Evolutionary conservation across 2,888 invertebrate genomes (phyloP), one percentile per base, ranked within the genome.

Genomic region (Neria commutata): DNA sequence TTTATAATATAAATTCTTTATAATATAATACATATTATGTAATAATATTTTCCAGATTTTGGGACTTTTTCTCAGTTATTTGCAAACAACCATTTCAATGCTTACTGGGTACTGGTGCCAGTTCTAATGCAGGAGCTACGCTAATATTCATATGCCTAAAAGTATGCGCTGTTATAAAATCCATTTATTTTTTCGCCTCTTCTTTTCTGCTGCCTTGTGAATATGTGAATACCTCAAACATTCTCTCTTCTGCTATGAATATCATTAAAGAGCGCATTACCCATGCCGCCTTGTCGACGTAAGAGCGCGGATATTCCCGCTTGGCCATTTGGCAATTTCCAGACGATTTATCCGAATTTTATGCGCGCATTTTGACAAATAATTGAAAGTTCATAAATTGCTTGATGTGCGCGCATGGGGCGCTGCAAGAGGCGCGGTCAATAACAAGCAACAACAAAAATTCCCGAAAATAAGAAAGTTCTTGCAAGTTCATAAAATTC

Each of bases 331-430:
- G 21, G 19, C 4, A 19, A 37, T 42, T 42, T 42, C 42, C 42
- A 42, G 42, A 42, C 42, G 42, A 42, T 42, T 42, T 42, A 14
- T 42, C 42, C 5, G 5, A 42, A 42, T 19, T 42, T 42, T 42
- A 42, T 42, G 42, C 21, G 37, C 37, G 33, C 33, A 54, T 54
- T 54, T 47, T 54, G 54, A 54, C 54, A 54, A 54, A 54, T 54
- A 54, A 47, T 54, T 54, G 54, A 54, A 54, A 54, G 54, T 47
- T 54, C 47, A 54, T 54, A 54, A 69, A 64, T 42, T 42, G 21
- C 21, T 42, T n/a, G n/a, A n/a, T n/a, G n/a, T 37, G 37, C 37
- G 4, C 37, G 37, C n/a, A 14, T 14, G 37, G 8, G n/a, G n/a
- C 8, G 3, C 37, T 14, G n/a, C 4, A 14, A 37, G n/a, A 37